These are phyloP conservation scores for Gymnogyps californianus DNA, from an alignment of 2,113 vertebrate genomes.

Conservation along the genomic window DNA sequence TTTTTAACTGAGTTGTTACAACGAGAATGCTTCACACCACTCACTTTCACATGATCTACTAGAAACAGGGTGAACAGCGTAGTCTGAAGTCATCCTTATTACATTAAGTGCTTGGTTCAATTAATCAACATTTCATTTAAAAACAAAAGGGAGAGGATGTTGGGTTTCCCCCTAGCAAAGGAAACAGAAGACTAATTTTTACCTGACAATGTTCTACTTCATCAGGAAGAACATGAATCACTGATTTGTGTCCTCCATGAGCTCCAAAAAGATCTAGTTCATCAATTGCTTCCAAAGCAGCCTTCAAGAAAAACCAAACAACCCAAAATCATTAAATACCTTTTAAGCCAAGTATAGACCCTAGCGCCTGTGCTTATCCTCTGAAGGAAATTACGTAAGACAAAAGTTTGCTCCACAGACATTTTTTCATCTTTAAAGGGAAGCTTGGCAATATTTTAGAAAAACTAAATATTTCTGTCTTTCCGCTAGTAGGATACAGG, in stretches of 20 bases:
- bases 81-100: background rate
- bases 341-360: background rate
- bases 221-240: slow-evolving; percentile 96
- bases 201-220: slow-evolving; percentile 99
- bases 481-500: background rate
- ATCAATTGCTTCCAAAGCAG: slow-evolving; percentile 96
- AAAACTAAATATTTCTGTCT: background rate
- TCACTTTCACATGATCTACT: background rate
- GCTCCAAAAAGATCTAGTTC: slow-evolving; percentile 97
- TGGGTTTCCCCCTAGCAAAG: background rate
- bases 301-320: slow-evolving; percentile 70
- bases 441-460: background rate
- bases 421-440: background rate
- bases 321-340: background rate
- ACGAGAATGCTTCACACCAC: background rate
- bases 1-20: background rate
- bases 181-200: slow-evolving; percentile 8
- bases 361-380: background rate
- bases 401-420: background rate
- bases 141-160: background rate
- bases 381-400: background rate
- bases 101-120: rapidly evolving
- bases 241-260: slow-evolving; percentile 91
- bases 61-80: background rate
- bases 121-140: background rate